phyloP scores from a whole-genome alignment of 2,888 invertebrate genomes.

The Didymodactylos carnosus region DNA sequence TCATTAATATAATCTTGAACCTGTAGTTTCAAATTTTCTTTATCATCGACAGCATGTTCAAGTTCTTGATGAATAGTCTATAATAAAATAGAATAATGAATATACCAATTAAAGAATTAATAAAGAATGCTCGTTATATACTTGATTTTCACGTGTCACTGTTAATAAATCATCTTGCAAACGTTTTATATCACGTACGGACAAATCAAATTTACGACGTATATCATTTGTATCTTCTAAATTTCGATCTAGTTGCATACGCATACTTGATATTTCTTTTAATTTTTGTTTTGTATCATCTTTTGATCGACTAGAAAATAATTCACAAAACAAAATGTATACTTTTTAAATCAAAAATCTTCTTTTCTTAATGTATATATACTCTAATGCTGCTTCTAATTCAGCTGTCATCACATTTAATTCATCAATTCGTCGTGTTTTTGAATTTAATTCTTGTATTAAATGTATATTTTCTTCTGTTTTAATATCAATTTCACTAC shows the following conservation, averaged over 20 bases:
- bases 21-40: conserved; percentile 26
- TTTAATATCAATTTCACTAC: conserved; percentile 6
- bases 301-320: conserved; percentile 2
- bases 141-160: conserved; percentile 31
- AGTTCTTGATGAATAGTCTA: conserved; percentile 23
- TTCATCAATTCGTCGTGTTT: conserved; percentile 6
- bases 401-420: background rate
- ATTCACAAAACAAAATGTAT: background rate
- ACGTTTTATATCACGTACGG: conserved; percentile 27
- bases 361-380: too few species aligned
- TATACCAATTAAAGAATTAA: too few species aligned
- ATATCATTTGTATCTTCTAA: background rate
- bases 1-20: conserved; percentile 33
- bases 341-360: background rate
- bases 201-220: conserved; percentile 16
- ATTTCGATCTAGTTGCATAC: background rate
- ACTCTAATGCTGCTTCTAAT: conserved; percentile 5
- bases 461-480: conserved; percentile 7
- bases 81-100: background rate
- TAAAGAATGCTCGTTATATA: background rate
- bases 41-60: conserved; percentile 27
- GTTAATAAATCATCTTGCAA: conserved; percentile 31
- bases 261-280: conserved; percentile 5
- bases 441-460: conserved; percentile 2
- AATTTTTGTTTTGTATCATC: conserved; percentile 6